Evolutionary conservation across 1,140 invertebrate species (phyloP).

Genomic region (Hyposmocoma kahamanoa): DNA sequence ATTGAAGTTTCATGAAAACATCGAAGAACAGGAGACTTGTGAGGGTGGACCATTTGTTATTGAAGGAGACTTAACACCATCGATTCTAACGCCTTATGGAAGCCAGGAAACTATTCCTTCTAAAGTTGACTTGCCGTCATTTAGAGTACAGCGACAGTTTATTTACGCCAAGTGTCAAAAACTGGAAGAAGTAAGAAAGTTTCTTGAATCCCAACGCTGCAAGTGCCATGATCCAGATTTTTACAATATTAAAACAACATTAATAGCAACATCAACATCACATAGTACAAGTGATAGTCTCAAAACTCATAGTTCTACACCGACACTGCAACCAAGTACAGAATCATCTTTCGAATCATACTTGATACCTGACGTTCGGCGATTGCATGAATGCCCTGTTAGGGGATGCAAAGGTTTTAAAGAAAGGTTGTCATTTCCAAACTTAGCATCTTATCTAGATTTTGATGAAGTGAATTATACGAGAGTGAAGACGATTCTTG

Average conservation of each 20-base stretch:
- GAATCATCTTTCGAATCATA: constrained; percentile 25
- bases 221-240: constrained; percentile 36
- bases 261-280: not conserved
- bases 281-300: too few species aligned
- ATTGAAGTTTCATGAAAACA: constrained; percentile 35
- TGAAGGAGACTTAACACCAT: constrained; percentile 35
- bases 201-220: constrained; percentile 40
- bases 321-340: not conserved
- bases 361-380: constrained; percentile 29
- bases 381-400: constrained; percentile 40
- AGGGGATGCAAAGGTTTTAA: constrained; percentile 33
- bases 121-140: constrained; percentile 44
- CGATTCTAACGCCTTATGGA: constrained; percentile 36
- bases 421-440: constrained; percentile 30
- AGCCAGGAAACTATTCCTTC: constrained; percentile 50
- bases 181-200: constrained; percentile 46
- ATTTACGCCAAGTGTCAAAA: constrained; percentile 60
- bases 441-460: constrained; percentile 42
- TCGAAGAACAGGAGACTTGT: constrained; percentile 21
- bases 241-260: too few species aligned
- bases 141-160: constrained; percentile 45
- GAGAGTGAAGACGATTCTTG: constrained; percentile 39
- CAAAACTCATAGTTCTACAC: too few species aligned
- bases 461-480: constrained; percentile 50
- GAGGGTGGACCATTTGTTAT: constrained; percentile 38